phyloP scores from a whole-genome alignment of 2,113 vertebrate species.

The Struthidea cinerea region DNA sequence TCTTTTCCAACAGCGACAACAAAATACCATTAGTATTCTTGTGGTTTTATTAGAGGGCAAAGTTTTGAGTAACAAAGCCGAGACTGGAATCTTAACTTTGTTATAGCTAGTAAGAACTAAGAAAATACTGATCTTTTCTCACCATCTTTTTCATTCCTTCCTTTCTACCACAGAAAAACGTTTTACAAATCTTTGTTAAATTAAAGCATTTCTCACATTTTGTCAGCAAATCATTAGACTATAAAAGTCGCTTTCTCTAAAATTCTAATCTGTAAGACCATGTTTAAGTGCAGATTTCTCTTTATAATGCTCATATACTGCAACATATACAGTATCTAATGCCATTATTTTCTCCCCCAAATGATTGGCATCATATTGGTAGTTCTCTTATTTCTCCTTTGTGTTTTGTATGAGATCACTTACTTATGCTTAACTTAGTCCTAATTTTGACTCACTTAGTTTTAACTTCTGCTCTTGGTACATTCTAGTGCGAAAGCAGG shows the following conservation, averaged over 20 bases:
- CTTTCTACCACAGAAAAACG: not conserved
- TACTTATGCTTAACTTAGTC: not conserved
- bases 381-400: not conserved
- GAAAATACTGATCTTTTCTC: not conserved
- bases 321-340: not conserved
- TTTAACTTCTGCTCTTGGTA: not conserved
- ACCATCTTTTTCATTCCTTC: not conserved
- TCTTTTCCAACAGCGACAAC: not conserved
- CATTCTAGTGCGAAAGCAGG: not conserved
- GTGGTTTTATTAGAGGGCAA: not conserved
- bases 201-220: not conserved
- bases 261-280: not conserved
- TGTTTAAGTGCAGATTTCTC: not conserved
- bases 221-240: not conserved
- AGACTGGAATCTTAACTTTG: not conserved
- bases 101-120: not conserved
- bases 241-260: not conserved
- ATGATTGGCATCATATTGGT: not conserved
- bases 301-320: not conserved
- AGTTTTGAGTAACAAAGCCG: not conserved
- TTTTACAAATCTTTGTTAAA: not conserved
- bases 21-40: not conserved
- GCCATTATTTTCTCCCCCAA: not conserved
- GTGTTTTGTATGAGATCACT: not conserved
- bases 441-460: not conserved